Base-by-base conservation (phyloP, 2,113 vertebrate species). In the Nothobranchius furzeri region DNA sequence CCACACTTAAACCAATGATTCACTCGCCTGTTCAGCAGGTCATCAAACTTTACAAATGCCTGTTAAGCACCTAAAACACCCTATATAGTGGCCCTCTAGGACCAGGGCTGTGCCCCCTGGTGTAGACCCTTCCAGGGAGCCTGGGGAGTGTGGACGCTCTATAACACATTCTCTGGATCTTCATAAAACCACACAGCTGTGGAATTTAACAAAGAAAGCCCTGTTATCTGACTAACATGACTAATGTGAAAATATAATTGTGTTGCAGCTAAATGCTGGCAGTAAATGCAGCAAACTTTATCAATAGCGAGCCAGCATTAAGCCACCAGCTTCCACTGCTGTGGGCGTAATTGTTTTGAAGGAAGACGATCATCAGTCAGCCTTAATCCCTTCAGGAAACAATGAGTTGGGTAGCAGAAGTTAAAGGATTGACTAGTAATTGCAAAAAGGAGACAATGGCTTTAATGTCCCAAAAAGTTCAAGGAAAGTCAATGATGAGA, bases 341-440 rank as follows among this genome's bases (percentile, higher is more conserved):
- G 30, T 14, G 48, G 60, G 35, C n/a, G 7, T 61, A 49, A 49
- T 51, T 63, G 48, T 50, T 62, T 50, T 40, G 35, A 62, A 50
- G 30, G 15, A 30, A 62, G 49, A 40, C 46, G 11, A 4, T 63
- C 37, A 58, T 43, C 36, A 51, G 59, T 47, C 59, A 49, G 45
- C 14, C 48, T 61, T 60, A 60, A 61, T 61, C 59, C 46, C 2
- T 12, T 49, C 46, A 45, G 59, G 11, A 49, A 61, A 61, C 46
- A 61, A 37, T n/a, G 45, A 61, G 46, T 7, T 17, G 25, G 46
- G 49, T 24, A 14, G 8, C 50, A 61, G 42, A 54, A 61, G 53
- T 52, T 54, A 14, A 70, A 69, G 45, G 25, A 35, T 0, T 42
- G 25, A 37, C 25, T 43, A 13, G 6, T 11, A 12, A 12, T 4